These are phyloP conservation scores for Echinops telfairi DNA, from an alignment of 2,113 vertebrate genomes.

Conservation along the genomic window DNA sequence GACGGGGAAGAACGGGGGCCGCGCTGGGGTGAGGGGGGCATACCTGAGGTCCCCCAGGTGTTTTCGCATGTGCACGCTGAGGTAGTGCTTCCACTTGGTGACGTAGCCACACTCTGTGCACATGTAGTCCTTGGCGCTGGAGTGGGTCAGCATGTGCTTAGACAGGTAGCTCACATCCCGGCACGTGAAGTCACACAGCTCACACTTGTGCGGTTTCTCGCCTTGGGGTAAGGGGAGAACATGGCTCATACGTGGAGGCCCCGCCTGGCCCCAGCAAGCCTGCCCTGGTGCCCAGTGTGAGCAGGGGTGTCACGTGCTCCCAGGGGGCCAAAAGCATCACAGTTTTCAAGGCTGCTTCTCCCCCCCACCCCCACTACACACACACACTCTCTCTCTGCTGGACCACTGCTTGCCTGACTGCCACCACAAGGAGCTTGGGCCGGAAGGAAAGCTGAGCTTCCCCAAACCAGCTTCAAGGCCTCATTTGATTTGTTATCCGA, in stretches of 20 bases:
- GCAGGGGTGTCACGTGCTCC: not conserved
- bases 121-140: slow-evolving; percentile 96
- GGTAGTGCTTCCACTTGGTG: slow-evolving; percentile 99
- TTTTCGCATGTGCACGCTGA: slow-evolving; percentile 98
- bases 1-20: not conserved
- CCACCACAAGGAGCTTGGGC: not conserved
- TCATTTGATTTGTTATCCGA: not conserved
- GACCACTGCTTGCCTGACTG: not conserved
- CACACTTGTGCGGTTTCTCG: slow-evolving; percentile 97
- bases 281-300: not conserved
- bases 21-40: rapidly evolving
- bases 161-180: slow-evolving; percentile 97
- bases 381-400: too few relatives aligned
- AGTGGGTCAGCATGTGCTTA: slow-evolving; percentile 98
- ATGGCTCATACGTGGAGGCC: slow-evolving; percentile 1
- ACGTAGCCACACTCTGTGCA: slow-evolving; percentile 98
- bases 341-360: not conserved
- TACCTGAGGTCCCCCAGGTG: slow-evolving; percentile 98
- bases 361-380: not conserved
- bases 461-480: slow-evolving; percentile 10
- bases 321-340: not conserved
- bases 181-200: slow-evolving; percentile 95
- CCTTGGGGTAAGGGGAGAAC: slow-evolving; percentile 85
- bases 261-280: not conserved
- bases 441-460: not conserved